Evolutionary conservation across 1,140 invertebrate species (phyloP), one percentile per base, ranked within the genome.

Genomic region (Frieseomelitta varia): DNA sequence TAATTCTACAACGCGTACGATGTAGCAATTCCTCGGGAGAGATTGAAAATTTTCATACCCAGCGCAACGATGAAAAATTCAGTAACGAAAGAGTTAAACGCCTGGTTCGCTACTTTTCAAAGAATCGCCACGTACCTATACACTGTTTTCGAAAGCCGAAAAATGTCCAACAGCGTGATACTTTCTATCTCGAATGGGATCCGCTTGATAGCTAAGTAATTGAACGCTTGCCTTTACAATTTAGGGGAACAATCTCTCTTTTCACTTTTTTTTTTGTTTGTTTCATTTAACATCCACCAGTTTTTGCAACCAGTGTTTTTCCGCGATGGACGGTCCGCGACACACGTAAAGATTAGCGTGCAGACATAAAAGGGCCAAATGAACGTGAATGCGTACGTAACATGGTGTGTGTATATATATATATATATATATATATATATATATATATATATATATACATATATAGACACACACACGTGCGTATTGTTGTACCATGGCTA

Each of bases 341-440:
- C 68, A 61, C n/a, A 61, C n/a, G 55, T 56, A 61, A 61, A 72
- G 79, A 73, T 72, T 58, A 73, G 19, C 69, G 24, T 47, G 30
- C 55, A 15, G 19, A 34, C 47, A 67, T 51, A 79, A 68, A 79
- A 79, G 61, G 27, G 47, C n/a, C 58, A 63, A n/a, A 47, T 24
- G 34, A 21, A 61, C 34, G 55, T 30, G 56, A 19, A 47, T n/a
- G 39, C 39, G 39, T 71, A 24, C 21, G 27, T 39, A 39, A 39
- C 4, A 39, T 39, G 39, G 39, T 39, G 39, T 4, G 6, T 8
- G 6, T 39, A 6, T 39, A 6, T 39, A 6, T 39, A 39, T 39
- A 39, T 19, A 21, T 17, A 17, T 15, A 27, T 24, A 55, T 15
- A n/a, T 39, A n/a, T n/a, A n/a, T 39, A 6, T 39, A 6, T 39